Evolutionary conservation across 2,888 invertebrate genomes (phyloP).

Genomic region (Biston betularia): DNA sequence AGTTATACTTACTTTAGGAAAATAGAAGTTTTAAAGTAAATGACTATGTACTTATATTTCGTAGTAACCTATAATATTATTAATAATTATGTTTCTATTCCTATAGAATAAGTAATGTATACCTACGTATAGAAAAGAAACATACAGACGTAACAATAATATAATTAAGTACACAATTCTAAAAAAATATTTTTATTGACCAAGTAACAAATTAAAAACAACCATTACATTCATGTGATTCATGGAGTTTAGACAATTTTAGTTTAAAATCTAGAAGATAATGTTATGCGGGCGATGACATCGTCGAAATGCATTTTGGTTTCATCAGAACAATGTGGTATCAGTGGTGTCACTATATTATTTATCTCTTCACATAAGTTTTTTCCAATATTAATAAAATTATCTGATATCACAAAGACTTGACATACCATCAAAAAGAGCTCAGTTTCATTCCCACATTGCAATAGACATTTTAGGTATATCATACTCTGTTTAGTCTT

Average conservation of each 20-base stretch:
- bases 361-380: conserved; percentile 38
- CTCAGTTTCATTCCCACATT: conserved; percentile 28
- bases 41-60: no score
- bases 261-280: background rate
- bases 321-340: conserved; percentile 44
- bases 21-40: no score
- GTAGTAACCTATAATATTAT: no score
- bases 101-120: no score
- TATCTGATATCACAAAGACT: background rate
- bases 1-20: no score
- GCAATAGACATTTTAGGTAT: conserved; percentile 27
- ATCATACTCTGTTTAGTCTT: background rate
- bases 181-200: no score
- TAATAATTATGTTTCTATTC: no score
- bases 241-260: background rate
- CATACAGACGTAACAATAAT: no score
- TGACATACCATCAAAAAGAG: conserved; percentile 19
- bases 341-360: conserved; percentile 41
- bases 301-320: conserved; percentile 47
- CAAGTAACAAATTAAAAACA: no score
- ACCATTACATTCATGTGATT: no score
- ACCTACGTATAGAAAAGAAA: no score
- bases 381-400: conserved; percentile 8
- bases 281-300: background rate
- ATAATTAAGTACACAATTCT: no score